Percentiles rank a stretch among this genome's conserved stretches.
Conservation (phyloP, 2,888 invertebrate genomes). For the Tetropium fuscum region DNA sequence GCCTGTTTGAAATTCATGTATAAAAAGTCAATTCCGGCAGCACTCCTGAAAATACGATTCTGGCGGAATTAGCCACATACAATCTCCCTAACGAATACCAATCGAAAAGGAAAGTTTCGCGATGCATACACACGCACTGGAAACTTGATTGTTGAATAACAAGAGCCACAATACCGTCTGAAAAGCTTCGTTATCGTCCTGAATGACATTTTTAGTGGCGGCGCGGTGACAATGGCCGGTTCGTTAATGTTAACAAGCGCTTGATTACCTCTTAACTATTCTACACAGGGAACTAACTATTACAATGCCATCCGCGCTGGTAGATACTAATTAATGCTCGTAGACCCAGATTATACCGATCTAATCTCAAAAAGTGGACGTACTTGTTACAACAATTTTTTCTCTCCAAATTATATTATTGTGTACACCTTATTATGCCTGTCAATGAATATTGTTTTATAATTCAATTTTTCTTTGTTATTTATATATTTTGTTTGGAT, state of each 20-base stretch:
- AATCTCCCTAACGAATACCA: slow-evolving; percentile 23
- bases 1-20: not conserved
- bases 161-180: slow-evolving; percentile 50
- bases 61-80: slow-evolving; percentile 1
- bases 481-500: too few species aligned
- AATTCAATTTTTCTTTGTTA: too few species aligned
- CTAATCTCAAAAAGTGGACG: too few species aligned
- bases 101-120: slow-evolving; percentile 21
- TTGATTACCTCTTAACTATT: slow-evolving; percentile 62
- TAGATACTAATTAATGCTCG: slow-evolving; percentile 38
- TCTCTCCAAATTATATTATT: too few species aligned
- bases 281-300: slow-evolving; percentile 25
- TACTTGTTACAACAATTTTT: too few species aligned
- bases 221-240: slow-evolving; percentile 59
- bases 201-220: slow-evolving; percentile 61
- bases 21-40: not conserved
- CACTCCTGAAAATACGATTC: not conserved
- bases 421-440: too few species aligned
- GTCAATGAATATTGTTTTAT: too few species aligned
- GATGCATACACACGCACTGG: slow-evolving; percentile 36
- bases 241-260: slow-evolving; percentile 64
- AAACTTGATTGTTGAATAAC: slow-evolving; percentile 41
- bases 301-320: slow-evolving; percentile 34
- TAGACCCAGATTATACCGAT: too few species aligned
- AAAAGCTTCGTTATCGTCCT: slow-evolving; percentile 62